Evolutionary conservation across 2,888 invertebrate species (phyloP).

Genomic region (Platycheirus albimanus): DNA sequence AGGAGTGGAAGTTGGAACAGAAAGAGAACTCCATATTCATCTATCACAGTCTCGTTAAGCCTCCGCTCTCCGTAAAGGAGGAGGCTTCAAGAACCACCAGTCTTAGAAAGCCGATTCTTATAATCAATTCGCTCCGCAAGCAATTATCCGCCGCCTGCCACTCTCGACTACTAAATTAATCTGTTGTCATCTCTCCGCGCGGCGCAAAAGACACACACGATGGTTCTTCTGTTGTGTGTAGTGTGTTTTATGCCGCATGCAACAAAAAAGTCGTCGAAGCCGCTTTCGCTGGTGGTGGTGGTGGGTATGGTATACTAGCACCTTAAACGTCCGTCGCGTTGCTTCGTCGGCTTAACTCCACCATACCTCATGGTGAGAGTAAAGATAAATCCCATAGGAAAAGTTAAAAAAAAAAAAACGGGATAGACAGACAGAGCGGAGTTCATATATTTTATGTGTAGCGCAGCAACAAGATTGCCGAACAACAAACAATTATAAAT

Average conservation of each 20-base stretch:
- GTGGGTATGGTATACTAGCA: too few species aligned
- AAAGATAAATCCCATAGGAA: conserved; percentile 10
- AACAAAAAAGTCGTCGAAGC: background rate
- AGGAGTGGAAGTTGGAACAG: background rate
- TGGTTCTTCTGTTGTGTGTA: background rate
- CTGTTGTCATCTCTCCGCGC: conserved; percentile 54
- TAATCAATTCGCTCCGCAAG: conserved; percentile 58
- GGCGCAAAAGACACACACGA: conserved; percentile 36
- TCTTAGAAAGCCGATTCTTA: conserved; percentile 52
- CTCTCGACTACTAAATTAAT: conserved; percentile 52
- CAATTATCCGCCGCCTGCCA: conserved; percentile 56
- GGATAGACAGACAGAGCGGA: background rate
- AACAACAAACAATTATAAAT: conserved; percentile 71
- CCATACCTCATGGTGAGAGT: conserved; percentile 34
- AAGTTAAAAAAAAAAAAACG: background rate
- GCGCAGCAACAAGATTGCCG: conserved; percentile 12
- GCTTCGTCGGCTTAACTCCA: background rate
- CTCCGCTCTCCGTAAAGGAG: too few species aligned
- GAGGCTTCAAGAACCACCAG: conserved; percentile 1
- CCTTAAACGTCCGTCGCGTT: too few species aligned
- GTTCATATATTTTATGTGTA: conserved; percentile 14
- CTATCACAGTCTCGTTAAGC: conserved; percentile 32
- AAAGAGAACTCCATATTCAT: conserved; percentile 1
- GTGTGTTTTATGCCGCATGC: conserved; percentile 9
- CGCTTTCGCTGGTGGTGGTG: conserved; percentile 33